These are phyloP conservation scores for Baronia brevicornis DNA, from an alignment of 2,888 invertebrate species.

Conservation along the genomic window DNA sequence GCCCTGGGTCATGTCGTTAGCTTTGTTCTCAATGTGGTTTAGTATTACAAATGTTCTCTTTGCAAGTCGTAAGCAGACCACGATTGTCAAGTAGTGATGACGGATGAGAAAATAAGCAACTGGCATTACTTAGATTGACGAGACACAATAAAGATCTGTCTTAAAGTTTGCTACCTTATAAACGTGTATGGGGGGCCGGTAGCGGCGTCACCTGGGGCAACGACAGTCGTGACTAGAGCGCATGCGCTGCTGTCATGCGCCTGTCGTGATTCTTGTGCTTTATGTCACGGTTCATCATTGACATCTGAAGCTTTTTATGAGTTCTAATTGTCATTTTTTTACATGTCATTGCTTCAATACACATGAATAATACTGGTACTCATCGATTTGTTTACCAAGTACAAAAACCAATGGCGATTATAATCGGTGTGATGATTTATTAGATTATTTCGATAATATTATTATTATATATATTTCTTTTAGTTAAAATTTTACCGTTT, in stretches of 20 bases:
- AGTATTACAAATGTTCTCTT: slow-evolving; percentile 42
- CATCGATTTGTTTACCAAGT: too few species aligned
- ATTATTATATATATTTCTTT: too few species aligned
- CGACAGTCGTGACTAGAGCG: slow-evolving; percentile 57
- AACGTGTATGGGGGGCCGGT: slow-evolving; percentile 26
- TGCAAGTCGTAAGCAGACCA: slow-evolving; percentile 38
- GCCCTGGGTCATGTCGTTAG: slow-evolving; percentile 44
- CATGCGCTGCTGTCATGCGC: slow-evolving; percentile 63
- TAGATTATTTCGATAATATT: too few species aligned
- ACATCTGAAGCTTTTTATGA: slow-evolving; percentile 5
- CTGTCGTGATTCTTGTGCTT: slow-evolving; percentile 65
- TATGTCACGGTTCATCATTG: slow-evolving; percentile 20
- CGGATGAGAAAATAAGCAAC: slow-evolving; percentile 47
- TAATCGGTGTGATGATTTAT: too few species aligned
- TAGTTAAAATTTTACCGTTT: too few species aligned
- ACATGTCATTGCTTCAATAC: too few species aligned
- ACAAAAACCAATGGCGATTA: too few species aligned
- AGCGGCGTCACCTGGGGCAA: slow-evolving; percentile 44
- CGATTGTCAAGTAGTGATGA: slow-evolving; percentile 48
- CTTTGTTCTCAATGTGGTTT: slow-evolving; percentile 37
- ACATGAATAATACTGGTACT: too few species aligned
- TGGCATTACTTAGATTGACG: slow-evolving; percentile 46
- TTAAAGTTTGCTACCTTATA: slow-evolving; percentile 34
- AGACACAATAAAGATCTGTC: slow-evolving; percentile 41
- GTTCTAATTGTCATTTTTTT: too few species aligned